Conservation (phyloP, 2,797 vertebrate species). For the Pampus argenteus region DNA sequence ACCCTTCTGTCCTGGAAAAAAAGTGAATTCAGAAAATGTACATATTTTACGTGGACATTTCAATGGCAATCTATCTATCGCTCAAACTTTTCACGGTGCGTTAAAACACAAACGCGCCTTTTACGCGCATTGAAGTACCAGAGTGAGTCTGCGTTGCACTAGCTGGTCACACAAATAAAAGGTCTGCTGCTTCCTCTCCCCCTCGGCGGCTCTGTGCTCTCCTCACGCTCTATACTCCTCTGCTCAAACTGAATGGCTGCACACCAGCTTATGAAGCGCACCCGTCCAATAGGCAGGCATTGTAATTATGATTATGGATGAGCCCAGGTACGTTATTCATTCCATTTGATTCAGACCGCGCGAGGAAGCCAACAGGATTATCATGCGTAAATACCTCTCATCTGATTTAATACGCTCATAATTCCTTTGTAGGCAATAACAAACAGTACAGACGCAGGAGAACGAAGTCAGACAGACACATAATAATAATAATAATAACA, state of each 20-base stretch:
- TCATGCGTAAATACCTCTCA: constrained; percentile 19
- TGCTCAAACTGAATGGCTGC: constrained; percentile 30
- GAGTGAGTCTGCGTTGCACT: background rate
- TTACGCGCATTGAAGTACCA: constrained; percentile 47
- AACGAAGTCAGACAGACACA: background rate
- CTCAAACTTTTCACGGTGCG: constrained; percentile 32
- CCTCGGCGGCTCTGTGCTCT: constrained; percentile 19
- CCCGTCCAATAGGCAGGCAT: constrained; percentile 46
- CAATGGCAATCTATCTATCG: background rate
- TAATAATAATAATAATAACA: background rate
- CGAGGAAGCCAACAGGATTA: background rate
- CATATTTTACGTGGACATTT: background rate
- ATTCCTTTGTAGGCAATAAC: constrained; percentile 5
- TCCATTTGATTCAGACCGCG: constrained; percentile 3
- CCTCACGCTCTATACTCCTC: constrained; percentile 25
- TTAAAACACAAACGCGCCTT: constrained; percentile 53
- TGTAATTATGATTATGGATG: constrained; percentile 40
- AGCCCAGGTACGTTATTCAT: constrained; percentile 44
- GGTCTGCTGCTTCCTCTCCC: constrained; percentile 13
- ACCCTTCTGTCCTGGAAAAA: background rate
- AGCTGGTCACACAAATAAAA: background rate
- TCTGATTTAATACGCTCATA: constrained; percentile 24
- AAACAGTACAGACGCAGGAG: background rate
- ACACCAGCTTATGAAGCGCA: constrained; percentile 39
- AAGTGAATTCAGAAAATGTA: background rate